phyloP scores from a whole-genome alignment of 2,888 invertebrate species.

The Oscheius sp. region DNA sequence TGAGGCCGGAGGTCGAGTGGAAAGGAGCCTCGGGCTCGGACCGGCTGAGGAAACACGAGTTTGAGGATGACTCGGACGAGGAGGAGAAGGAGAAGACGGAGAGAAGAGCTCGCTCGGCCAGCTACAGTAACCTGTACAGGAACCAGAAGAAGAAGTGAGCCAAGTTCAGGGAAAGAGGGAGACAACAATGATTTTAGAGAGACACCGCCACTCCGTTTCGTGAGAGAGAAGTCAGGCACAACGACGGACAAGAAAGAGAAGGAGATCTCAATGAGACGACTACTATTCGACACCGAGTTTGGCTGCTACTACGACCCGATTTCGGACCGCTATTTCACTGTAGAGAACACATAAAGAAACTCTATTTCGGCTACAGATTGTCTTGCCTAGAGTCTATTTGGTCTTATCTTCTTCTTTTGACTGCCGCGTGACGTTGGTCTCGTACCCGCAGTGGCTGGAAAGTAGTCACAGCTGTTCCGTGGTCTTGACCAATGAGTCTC shows the following conservation, averaged over 20 bases:
- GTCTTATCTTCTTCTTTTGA: not conserved
- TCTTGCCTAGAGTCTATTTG: not conserved
- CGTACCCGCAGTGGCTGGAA: constrained; percentile 9
- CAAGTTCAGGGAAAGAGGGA: not conserved
- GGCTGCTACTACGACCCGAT: constrained; percentile 58
- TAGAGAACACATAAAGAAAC: constrained; percentile 38
- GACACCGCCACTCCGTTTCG: constrained; percentile 47
- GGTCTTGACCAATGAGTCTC: no score
- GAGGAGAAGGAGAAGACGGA: constrained; percentile 37
- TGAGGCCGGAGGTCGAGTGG: constrained; percentile 3
- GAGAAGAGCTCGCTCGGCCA: constrained; percentile 29
- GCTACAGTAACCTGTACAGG: constrained; percentile 39
- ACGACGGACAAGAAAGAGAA: constrained; percentile 42
- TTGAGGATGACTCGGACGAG: constrained; percentile 42
- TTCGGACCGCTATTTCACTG: constrained; percentile 51
- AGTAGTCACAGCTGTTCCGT: no score
- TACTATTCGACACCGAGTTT: constrained; percentile 58
- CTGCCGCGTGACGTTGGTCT: not conserved
- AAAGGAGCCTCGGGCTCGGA: not conserved
- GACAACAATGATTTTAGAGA: constrained; percentile 41
- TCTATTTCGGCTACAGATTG: not conserved
- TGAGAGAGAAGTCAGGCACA: constrained; percentile 49
- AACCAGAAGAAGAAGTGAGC: not conserved
- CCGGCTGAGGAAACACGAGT: constrained; percentile 38
- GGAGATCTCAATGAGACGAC: constrained; percentile 35